Conservation (phyloP, 2,888 invertebrate species). For the Prenolepis imparis region DNA sequence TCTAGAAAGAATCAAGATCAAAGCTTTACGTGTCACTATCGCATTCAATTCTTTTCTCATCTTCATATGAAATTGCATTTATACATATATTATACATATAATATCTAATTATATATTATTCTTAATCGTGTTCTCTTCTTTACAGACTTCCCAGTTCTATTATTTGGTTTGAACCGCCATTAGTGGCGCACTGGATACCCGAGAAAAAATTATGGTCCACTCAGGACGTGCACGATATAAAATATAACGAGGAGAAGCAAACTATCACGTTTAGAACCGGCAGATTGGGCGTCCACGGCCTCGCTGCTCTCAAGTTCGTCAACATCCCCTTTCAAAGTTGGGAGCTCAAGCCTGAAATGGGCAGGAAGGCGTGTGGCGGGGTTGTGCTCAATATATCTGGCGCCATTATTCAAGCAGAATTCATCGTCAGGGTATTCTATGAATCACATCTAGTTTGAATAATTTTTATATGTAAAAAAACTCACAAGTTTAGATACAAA, state of each 20-base stretch:
- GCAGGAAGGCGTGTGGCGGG: conserved; percentile 85
- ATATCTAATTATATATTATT: neutral
- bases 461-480: neutral
- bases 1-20: neutral
- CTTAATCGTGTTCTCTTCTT: neutral
- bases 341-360: conserved; percentile 91
- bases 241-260: conserved; percentile 95
- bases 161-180: conserved; percentile 93
- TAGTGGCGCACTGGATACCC: conserved; percentile 91
- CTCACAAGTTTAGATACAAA: neutral
- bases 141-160: conserved; percentile 89
- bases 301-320: conserved; percentile 91
- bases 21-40: neutral
- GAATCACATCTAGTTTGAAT: neutral
- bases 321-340: conserved; percentile 95
- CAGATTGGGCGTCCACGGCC: conserved; percentile 89
- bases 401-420: conserved; percentile 88
- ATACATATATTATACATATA: too few species aligned
- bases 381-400: conserved; percentile 87
- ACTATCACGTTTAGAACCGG: conserved; percentile 92
- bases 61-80: neutral
- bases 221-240: conserved; percentile 92
- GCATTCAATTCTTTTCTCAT: neutral
- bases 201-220: conserved; percentile 89
- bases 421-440: conserved; percentile 86